Conservation (phyloP, 2,797 vertebrate species). For the Hippoglossus hippoglossus region DNA sequence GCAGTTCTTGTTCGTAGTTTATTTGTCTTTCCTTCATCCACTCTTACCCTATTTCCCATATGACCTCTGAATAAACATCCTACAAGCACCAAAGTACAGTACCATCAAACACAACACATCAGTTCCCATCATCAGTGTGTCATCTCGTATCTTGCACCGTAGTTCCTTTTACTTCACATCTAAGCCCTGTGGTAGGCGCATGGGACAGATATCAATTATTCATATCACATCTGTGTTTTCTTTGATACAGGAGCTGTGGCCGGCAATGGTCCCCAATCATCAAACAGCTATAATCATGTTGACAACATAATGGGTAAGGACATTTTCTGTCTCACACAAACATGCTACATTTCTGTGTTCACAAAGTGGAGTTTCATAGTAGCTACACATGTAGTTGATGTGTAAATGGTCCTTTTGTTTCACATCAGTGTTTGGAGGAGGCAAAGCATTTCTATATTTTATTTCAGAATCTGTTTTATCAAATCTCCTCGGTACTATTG, state of each 20-base stretch:
- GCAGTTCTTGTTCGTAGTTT: conserved; percentile 7
- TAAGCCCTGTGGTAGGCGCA: not conserved
- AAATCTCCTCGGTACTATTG: no score
- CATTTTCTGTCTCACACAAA: conserved; percentile 11
- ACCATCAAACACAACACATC: not conserved
- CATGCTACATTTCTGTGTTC: not conserved
- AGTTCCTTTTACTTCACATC: conserved; percentile 9
- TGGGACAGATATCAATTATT: conserved; percentile 25
- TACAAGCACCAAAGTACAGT: not conserved
- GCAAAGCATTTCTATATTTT: no score
- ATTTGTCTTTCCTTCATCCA: conserved; percentile 3
- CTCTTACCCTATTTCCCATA: not conserved
- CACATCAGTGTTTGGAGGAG: not conserved
- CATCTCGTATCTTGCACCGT: not conserved
- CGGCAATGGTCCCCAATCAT: conserved; percentile 81
- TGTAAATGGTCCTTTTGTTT: not conserved
- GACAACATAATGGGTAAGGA: conserved; percentile 91
- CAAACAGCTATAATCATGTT: conserved; percentile 90
- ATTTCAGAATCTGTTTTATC: not conserved
- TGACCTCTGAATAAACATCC: conserved; percentile 6
- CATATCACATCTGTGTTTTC: conserved; percentile 45
- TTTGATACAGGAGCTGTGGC: conserved; percentile 80
- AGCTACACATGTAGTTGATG: not conserved
- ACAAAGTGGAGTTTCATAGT: not conserved
- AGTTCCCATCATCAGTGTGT: conserved; percentile 3